Evolutionary conservation across 2,888 invertebrate species (phyloP), one percentile per base, ranked within the genome.

Genomic region (Timema cristinae): DNA sequence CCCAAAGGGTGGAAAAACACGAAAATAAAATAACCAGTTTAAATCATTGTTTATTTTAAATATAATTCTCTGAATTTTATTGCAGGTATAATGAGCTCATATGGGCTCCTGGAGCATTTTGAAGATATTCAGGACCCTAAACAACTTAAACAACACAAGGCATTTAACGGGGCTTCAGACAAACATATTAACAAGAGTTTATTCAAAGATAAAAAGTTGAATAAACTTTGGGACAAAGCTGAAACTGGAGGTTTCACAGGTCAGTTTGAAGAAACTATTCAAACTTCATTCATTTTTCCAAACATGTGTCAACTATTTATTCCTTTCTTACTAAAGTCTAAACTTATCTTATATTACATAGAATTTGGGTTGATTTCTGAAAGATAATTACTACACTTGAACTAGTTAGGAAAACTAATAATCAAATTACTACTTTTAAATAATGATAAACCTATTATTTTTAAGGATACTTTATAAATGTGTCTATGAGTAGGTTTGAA

Each of bases 151-250:
- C 85, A 86, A 71, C 85, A 88, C 79, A 84, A 86, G 74, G 85
- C 87, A 76, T 79, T 82, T 50, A 83, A 83, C 75, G 83, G 83
- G 70, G 82, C 82, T 2, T 79, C 81, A 56, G 90, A 91, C 73
- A 87, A 88, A 77, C 82, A 83, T 72, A 79, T 83, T 16, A 81
- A 83, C 78, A 92, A 90, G 78, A 90, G 91, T 79, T 80, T 95
- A 10, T 96, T 95, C 79, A 92, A 91, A 81, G 97, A 97, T 81
- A 94, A 94, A 79, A 95, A 94, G 81, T 82, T 97, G 4, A 94
- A 93, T 80, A 91, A 91, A 80, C 83, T 97, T 7, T 97, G 97
- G 97, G 86, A 90, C 52, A 95, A 95, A 80, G 97, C 96, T 0
- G 93, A 94, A 83, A 83, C 87, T 48, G 89, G 93, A 49, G 96